Base-by-base conservation (phyloP, 2,888 invertebrate genomes). In the Dendrolimus pini region DNA sequence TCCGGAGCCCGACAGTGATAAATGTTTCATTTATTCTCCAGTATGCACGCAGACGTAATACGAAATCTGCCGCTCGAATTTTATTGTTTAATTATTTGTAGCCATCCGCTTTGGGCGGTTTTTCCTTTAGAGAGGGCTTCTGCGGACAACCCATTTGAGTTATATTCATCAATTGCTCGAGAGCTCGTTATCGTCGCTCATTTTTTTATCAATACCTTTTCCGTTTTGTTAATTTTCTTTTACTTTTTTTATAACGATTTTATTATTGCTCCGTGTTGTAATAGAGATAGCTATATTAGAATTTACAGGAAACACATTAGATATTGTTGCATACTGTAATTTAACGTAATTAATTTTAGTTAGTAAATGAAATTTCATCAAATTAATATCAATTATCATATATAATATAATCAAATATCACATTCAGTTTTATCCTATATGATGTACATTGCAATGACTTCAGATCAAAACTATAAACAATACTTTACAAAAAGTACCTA, bases 1-100 rank as follows among this genome's bases (percentile, higher is more conserved):
- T 75, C 75, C 77, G 70, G 76, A 80, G 63, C 75, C 68, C 71
- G 88, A 87, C 89, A 83, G 71, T 85, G 87, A 88, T 85, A 82
- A 88, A 88, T 88, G 85, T 82, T 83, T 81, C 82, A 86, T 85
- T 85, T 82, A 82, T 83, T 75, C 79, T 71, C 69, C 77, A 75
- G 73, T 76, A 74, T 78, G 73, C 75, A 76, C 69, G 70, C 69
- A 65, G 67, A 66, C 71, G 69, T 71, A 68, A 73, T 76, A 71
- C 71, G 69, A 75, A 80, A 82, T 80, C 77, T 77, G 78, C 74
- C 64, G 63, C 62, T 65, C 70, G 69, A 76, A 74, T 81, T 82
- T 78, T 75, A 76, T 76, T 81, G 73, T 78, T 75, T 71, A 77
- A 80, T 77, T 78, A 72, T 72, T 72, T 72, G 67, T 18, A 9